phyloP scores from a whole-genome alignment of 2,888 invertebrate genomes.

The Herminia tarsipennalis region DNA sequence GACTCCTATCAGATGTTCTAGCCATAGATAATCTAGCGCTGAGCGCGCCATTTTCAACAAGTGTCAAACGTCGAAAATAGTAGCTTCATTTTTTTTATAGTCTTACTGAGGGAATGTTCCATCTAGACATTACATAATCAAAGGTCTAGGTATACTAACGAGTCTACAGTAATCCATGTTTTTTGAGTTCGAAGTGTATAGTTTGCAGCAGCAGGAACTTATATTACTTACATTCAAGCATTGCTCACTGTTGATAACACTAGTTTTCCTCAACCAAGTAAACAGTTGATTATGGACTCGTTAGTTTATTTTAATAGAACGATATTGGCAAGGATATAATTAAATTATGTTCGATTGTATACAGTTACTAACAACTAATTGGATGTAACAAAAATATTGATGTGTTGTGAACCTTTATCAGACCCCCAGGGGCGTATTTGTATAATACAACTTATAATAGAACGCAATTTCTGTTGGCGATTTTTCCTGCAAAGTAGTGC shows the following conservation, averaged over 20 bases:
- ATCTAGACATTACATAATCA: too few relatives aligned
- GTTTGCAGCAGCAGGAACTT: slow-evolving; percentile 16
- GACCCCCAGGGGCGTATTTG: slow-evolving; percentile 4
- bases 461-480: too few relatives aligned
- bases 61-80: too few relatives aligned
- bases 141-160: too few relatives aligned
- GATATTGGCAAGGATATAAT: slow-evolving; percentile 38
- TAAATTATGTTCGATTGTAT: slow-evolving; percentile 23
- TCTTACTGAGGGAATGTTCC: too few relatives aligned
- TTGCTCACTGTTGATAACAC: slow-evolving; percentile 18
- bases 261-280: slow-evolving; percentile 59
- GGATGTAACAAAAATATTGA: slow-evolving; percentile 23
- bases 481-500: too few relatives aligned
- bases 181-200: slow-evolving; percentile 9
- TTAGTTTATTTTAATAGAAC: slow-evolving; percentile 46
- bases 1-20: too few relatives aligned
- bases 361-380: slow-evolving; percentile 34
- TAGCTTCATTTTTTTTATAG: too few relatives aligned
- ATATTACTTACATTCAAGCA: slow-evolving; percentile 5
- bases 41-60: too few relatives aligned
- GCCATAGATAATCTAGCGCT: too few relatives aligned
- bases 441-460: too few relatives aligned
- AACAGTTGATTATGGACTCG: slow-evolving; percentile 61
- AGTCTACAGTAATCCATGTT: too few relatives aligned
- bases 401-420: slow-evolving; percentile 26